phyloP scores from a whole-genome alignment of 1,140 invertebrate genomes.

The Periplaneta americana region DNA sequence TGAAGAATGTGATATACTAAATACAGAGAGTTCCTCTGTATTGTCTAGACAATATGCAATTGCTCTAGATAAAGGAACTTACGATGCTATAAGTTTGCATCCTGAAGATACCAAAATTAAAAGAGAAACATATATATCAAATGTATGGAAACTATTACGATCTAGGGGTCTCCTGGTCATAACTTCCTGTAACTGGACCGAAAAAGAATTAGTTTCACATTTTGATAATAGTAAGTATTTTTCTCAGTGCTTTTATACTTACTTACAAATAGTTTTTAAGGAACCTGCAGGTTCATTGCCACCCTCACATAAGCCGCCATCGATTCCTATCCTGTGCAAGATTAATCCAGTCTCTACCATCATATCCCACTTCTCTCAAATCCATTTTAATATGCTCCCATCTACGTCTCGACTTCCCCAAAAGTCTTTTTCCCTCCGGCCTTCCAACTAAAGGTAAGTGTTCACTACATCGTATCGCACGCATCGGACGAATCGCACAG shows the following conservation, averaged over 20 bases:
- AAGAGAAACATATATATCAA: conserved; percentile 61
- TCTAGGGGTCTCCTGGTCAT: conserved; percentile 68
- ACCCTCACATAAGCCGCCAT: too few species aligned
- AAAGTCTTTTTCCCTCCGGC: too few species aligned
- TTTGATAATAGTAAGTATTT: conserved; percentile 51
- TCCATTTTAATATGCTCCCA: too few species aligned
- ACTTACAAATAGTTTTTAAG: too few species aligned
- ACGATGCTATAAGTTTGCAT: conserved; percentile 83
- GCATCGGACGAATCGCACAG: too few species aligned
- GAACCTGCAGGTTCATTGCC: too few species aligned
- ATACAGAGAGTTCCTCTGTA: conserved; percentile 27
- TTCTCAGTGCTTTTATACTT: background rate
- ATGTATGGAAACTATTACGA: conserved; percentile 53
- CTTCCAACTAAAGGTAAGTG: too few species aligned
- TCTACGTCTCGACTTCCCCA: too few species aligned
- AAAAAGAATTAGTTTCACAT: conserved; percentile 68
- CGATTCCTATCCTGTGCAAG: too few species aligned
- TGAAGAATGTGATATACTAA: conserved; percentile 51
- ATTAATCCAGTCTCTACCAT: too few species aligned
- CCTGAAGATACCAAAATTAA: conserved; percentile 58
- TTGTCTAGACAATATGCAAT: conserved; percentile 47
- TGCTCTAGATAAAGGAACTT: conserved; percentile 87
- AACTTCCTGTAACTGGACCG: conserved; percentile 94
- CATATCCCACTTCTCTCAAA: too few species aligned
- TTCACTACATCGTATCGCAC: too few species aligned